Evolutionary conservation across 2,797 vertebrate genomes (phyloP).

Genomic region (Micromesistius poutassou): DNA sequence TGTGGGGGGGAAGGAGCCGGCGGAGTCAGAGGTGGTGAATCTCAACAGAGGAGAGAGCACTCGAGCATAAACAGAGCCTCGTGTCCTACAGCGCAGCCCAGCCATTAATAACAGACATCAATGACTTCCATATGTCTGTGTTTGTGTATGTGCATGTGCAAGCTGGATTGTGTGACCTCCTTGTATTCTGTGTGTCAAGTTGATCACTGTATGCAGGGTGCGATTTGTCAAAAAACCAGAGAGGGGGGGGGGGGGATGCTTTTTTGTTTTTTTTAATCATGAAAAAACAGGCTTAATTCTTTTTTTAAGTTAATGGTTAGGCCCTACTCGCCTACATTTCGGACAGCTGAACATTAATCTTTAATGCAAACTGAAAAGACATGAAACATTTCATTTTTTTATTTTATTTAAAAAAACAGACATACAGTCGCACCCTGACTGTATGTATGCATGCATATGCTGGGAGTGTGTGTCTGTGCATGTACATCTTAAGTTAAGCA

Average conservation of each 20-base stretch:
- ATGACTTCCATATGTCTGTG: conserved; percentile 17
- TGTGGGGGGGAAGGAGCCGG: background rate
- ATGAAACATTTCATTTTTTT: too few relatives aligned
- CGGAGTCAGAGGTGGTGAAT: background rate
- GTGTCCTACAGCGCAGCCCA: background rate
- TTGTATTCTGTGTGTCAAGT: background rate
- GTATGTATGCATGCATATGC: background rate
- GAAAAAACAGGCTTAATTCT: too few relatives aligned
- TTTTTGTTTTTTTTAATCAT: too few relatives aligned
- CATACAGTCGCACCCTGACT: too few relatives aligned
- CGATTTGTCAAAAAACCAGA: too few relatives aligned
- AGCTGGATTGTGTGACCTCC: conserved; percentile 4
- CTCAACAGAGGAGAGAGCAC: background rate
- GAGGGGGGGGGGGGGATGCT: too few relatives aligned
- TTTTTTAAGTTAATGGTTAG: too few relatives aligned
- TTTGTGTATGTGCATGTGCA: conserved; percentile 1
- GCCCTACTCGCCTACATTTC: too few relatives aligned
- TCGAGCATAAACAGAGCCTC: background rate
- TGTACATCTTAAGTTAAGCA: background rate
- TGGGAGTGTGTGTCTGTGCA: background rate
- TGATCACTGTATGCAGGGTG: too few relatives aligned
- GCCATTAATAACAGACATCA: conserved; percentile 5
- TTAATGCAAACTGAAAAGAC: too few relatives aligned
- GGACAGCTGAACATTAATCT: too few relatives aligned
- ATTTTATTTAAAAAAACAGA: too few relatives aligned